Evolutionary conservation across 2,797 vertebrate genomes (phyloP), one percentile per base, ranked within the genome.

Genomic region (Australoheros facetus): DNA sequence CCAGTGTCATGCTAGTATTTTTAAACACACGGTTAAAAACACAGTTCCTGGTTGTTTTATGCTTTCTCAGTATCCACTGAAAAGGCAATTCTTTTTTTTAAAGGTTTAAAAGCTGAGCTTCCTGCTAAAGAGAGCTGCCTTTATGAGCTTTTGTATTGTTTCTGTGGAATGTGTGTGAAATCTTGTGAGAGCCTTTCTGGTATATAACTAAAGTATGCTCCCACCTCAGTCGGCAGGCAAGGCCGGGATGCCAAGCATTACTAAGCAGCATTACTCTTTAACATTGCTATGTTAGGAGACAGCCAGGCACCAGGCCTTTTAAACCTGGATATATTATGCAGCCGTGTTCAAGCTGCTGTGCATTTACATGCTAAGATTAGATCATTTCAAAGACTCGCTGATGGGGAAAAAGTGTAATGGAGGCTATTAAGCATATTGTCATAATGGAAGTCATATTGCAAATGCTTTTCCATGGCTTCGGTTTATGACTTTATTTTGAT

Each of bases 241-340:
- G 30, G 56, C 60, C 39, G 62, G 75, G 53, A 83, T 79, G 81
- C 83, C 79, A 79, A 76, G 79, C 84, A 90, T 93, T 88, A 86
- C 82, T 77, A 66, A 86, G 81, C 82, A 85, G 64, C 84, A 88
- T 88, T 76, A 66, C 78, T 85, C 58, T 90, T 84, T 83, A 83
- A 77, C 73, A 75, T 75, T 83, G 69, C 88, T 85, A 66, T 79
- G 75, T 73, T 69, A 51, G 78, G 88, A 92, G 93, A 91, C 87
- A 34, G 75, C 69, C 17, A 17, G 90, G 91, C 93, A 91, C 91
- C 93, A 88, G 48, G 83, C 89, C 92, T 92, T 90, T 94, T 79
- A 93, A 85, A 79, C 26, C 71, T 80, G 72, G 42, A 85, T 85
- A 53, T 83, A 80, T 80, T 84, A 87, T 90, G 71, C 80, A 79